phyloP scores from a whole-genome alignment of 2,797 vertebrate genomes.

The Gymnopithys bicolor region DNA sequence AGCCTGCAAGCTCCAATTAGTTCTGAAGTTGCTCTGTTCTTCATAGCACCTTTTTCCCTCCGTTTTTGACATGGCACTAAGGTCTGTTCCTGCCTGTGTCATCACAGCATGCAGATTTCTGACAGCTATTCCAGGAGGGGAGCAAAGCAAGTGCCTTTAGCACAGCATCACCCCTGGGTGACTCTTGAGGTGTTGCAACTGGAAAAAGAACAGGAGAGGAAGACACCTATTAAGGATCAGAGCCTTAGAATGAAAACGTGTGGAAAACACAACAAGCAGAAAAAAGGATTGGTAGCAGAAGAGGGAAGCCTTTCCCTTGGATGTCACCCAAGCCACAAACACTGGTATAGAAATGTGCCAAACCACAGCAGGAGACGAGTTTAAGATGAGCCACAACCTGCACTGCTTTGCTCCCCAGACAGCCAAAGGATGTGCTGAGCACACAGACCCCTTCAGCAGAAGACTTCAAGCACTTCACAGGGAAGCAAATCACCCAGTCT shows the following conservation, averaged over 20 bases:
- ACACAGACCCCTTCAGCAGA: neutral
- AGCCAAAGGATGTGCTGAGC: neutral
- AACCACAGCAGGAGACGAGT: neutral
- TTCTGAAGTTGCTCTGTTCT: neutral
- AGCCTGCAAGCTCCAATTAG: neutral
- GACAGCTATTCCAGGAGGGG: neutral
- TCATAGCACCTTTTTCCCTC: neutral
- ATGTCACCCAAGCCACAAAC: neutral
- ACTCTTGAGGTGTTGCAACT: neutral
- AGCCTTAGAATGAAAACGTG: neutral
- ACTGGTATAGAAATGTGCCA: neutral
- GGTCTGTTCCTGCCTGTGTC: neutral
- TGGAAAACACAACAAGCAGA: neutral
- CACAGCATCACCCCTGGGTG: neutral
- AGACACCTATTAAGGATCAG: neutral
- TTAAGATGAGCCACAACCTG: neutral
- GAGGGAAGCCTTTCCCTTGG: neutral
- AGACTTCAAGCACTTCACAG: neutral
- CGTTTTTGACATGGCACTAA: neutral
- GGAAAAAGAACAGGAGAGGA: neutral
- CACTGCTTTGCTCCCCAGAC: neutral
- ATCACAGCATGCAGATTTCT: neutral
- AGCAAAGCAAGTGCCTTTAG: neutral
- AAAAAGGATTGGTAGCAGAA: neutral
- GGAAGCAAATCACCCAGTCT: neutral